These are phyloP conservation scores for Cecidostiba fungosa DNA, from an alignment of 2,888 invertebrate genomes.

Conservation along the genomic window DNA sequence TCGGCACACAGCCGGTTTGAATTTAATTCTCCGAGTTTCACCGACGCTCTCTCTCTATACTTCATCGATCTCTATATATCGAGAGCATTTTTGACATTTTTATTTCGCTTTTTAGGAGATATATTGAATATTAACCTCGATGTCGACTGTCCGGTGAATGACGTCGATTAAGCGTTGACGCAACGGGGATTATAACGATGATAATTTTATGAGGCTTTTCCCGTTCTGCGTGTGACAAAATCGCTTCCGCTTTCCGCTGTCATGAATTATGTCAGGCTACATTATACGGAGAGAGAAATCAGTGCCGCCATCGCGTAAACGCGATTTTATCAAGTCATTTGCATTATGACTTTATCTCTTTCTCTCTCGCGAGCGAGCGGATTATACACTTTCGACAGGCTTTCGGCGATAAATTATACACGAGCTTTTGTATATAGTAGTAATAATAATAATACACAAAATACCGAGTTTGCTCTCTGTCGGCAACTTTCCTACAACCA, in stretches of 20 bases:
- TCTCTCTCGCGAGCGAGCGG: no score
- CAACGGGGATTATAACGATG: not conserved
- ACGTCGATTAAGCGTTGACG: not conserved
- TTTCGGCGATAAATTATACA: no score
- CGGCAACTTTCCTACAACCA: no score
- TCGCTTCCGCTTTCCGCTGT: constrained; percentile 34
- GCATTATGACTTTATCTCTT: no score
- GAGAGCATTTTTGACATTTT: not conserved
- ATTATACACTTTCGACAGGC: no score
- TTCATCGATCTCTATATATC: not conserved
- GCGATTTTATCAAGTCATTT: constrained; percentile 16
- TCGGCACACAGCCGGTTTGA: constrained; percentile 13
- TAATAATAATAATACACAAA: no score
- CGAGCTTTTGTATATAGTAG: no score
- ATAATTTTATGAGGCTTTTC: constrained; percentile 34
- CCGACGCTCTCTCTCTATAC: not conserved
- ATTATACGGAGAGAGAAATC: not conserved
- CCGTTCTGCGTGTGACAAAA: constrained; percentile 4
- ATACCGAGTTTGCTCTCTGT: no score
- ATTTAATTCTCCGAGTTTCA: constrained; percentile 24
- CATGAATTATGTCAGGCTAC: constrained; percentile 29
- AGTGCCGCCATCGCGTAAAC: not conserved
- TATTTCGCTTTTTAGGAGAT: no score
- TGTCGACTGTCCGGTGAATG: no score
- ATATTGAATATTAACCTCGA: no score